Evolutionary conservation across 2,797 vertebrate genomes (phyloP).

Genomic region (Poecilia velifera): DNA sequence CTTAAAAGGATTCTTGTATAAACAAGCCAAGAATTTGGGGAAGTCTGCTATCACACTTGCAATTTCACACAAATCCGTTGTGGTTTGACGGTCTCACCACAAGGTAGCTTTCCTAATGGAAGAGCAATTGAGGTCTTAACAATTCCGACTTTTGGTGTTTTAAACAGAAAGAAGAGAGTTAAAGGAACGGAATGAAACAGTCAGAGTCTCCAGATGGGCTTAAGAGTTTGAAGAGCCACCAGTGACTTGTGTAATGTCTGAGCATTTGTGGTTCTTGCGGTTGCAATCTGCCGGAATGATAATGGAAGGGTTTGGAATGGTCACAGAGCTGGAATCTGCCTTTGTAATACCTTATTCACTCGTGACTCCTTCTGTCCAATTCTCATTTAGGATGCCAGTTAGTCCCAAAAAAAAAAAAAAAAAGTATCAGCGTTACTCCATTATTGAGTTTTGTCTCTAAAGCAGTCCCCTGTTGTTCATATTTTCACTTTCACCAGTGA

Average conservation of each 20-base stretch:
- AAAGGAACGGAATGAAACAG: constrained; percentile 28
- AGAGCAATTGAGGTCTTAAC: constrained; percentile 32
- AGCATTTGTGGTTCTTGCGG: constrained; percentile 26
- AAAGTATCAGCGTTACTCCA: constrained; percentile 73
- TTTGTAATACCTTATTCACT: constrained; percentile 27
- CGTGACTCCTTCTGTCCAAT: constrained; percentile 1
- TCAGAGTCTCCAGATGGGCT: constrained; percentile 49
- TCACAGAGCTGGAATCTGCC: constrained; percentile 32
- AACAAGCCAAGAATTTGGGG: constrained; percentile 5
- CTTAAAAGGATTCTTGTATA: not conserved
- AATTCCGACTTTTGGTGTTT: constrained; percentile 29
- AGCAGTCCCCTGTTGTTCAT: constrained; percentile 79
- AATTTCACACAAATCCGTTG: constrained; percentile 33
- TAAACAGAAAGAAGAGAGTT: constrained; percentile 23
- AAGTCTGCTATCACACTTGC: constrained; percentile 29
- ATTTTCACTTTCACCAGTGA: constrained; percentile 88
- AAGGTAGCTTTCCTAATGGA: constrained; percentile 24
- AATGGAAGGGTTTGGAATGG: constrained; percentile 39
- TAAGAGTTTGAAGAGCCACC: constrained; percentile 43
- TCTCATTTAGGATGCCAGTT: constrained; percentile 32
- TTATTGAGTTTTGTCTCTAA: constrained; percentile 83
- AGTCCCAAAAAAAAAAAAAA: constrained; percentile 39
- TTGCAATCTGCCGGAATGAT: constrained; percentile 40
- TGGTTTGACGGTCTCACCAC: constrained; percentile 47
- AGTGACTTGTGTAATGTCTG: constrained; percentile 45